A percentile compares a stretch with the other conserved stretches of the same genome.
These are phyloP conservation scores for Pachydiplax longipennis DNA, from an alignment of 2,888 invertebrate genomes.

Conservation along the genomic window DNA sequence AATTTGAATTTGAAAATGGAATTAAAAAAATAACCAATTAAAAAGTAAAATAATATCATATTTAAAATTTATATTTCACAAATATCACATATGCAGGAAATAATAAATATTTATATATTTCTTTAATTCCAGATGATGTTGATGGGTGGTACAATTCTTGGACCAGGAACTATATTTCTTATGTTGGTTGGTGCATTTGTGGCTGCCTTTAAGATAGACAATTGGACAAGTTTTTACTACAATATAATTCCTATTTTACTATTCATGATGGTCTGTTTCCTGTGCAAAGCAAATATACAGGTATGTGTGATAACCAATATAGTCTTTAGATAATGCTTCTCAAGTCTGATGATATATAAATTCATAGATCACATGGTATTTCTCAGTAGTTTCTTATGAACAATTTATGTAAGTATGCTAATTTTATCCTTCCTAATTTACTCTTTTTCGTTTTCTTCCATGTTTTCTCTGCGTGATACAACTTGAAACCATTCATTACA, in stretches of 20 bases:
- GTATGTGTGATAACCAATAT: slow-evolving; percentile 58
- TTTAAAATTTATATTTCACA: not conserved
- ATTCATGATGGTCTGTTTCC: slow-evolving; percentile 73
- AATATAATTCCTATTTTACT: slow-evolving; percentile 73
- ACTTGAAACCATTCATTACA: not conserved
- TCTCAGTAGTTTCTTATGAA: not conserved
- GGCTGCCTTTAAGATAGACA: slow-evolving; percentile 77
- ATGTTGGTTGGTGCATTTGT: slow-evolving; percentile 86
- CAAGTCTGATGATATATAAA: no score
- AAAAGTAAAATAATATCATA: no score
- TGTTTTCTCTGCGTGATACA: not conserved
- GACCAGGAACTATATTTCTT: slow-evolving; percentile 82
- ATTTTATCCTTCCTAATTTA: not conserved
- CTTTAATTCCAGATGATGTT: slow-evolving; percentile 62
- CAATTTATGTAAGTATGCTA: not conserved
- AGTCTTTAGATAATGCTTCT: not conserved
- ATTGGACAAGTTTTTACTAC: slow-evolving; percentile 70
- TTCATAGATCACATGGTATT: no score
- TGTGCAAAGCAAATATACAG: slow-evolving; percentile 73
- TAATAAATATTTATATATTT: no score
- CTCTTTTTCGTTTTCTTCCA: not conserved
- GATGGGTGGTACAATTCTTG: slow-evolving; percentile 78
- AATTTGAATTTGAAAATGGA: no score
- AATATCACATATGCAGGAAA: not conserved
- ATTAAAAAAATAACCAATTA: no score